Conservation (phyloP, 2,797 vertebrate species). For the Falco columbarius region DNA sequence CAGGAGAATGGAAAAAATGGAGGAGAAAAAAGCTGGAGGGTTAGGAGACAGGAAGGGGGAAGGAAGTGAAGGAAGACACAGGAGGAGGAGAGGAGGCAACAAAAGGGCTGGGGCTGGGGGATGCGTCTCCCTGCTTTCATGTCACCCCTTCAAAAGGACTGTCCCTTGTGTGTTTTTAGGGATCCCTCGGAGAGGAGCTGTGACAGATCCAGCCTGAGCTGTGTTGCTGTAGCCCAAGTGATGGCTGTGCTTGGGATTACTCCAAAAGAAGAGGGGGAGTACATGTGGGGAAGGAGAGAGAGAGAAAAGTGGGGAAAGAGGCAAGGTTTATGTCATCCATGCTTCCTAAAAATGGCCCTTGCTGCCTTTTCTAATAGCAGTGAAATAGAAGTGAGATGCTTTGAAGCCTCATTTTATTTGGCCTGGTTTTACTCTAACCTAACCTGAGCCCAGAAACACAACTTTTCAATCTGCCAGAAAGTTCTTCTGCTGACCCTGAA, state of each 20-base stretch:
- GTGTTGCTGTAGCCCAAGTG: not conserved
- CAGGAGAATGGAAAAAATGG: not conserved
- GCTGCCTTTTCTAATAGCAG: not conserved
- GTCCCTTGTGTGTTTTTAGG: not conserved
- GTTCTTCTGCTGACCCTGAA: slow-evolving; percentile 73
- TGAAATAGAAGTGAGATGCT: slow-evolving; percentile 47
- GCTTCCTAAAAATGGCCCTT: not conserved
- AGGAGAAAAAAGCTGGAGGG: not conserved
- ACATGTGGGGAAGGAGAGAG: not conserved
- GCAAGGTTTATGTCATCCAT: not conserved
- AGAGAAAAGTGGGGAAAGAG: not conserved
- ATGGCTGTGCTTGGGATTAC: rapidly evolving
- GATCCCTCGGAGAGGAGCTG: not conserved
- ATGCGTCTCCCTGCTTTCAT: not conserved
- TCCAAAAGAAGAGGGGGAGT: not conserved
- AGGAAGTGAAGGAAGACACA: not conserved
- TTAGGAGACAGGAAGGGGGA: not conserved
- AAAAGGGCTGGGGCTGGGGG: not conserved
- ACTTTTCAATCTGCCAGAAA: slow-evolving; percentile 71
- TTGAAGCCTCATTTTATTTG: slow-evolving; percentile 60
- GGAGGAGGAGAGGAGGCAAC: not conserved
- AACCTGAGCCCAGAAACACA: slow-evolving; percentile 31
- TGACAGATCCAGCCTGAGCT: not conserved
- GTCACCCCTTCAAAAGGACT: not conserved
- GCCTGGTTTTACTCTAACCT: slow-evolving; percentile 60